Percentiles rank a stretch among this genome's conserved stretches.
Conservation (phyloP, 2,797 vertebrate species). For the Coccyzus lansbergi region DNA sequence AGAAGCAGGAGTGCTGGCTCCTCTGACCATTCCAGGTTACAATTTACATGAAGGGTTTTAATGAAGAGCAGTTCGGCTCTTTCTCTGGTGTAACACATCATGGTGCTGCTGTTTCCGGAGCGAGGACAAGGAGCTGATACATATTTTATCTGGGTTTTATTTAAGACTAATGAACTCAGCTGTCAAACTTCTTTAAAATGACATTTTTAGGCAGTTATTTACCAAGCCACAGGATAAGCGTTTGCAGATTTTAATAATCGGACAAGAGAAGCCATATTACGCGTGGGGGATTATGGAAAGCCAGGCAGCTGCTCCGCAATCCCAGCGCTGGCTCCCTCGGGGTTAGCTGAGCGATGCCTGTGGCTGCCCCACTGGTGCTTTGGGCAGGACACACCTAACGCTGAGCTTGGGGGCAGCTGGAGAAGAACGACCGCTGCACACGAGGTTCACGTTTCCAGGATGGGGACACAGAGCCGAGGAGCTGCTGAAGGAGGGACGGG, state of each 20-base stretch:
- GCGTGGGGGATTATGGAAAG: accelerated
- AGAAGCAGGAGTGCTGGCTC: accelerated
- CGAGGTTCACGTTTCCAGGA: not conserved
- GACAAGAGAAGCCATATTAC: slow-evolving; percentile 1
- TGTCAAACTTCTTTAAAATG: not conserved
- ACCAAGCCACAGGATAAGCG: not conserved
- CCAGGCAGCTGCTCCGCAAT: no score
- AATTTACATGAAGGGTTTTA: accelerated
- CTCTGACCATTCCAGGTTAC: not conserved
- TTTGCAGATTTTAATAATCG: not conserved
- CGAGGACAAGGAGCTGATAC: not conserved
- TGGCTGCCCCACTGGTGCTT: accelerated
- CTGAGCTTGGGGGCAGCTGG: accelerated
- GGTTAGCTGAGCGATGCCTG: accelerated
- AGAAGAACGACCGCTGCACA: not conserved
- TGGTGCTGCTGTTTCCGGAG: not conserved
- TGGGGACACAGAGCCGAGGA: accelerated
- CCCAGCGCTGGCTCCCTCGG: no score
- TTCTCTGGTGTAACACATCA: accelerated
- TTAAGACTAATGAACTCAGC: not conserved
- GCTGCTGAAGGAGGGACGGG: not conserved
- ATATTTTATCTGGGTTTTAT: not conserved
- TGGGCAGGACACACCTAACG: accelerated
- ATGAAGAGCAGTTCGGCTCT: not conserved
- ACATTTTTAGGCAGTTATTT: not conserved